Conservation (phyloP, 2,797 vertebrate species). For the Leptatherina wallacei region DNA sequence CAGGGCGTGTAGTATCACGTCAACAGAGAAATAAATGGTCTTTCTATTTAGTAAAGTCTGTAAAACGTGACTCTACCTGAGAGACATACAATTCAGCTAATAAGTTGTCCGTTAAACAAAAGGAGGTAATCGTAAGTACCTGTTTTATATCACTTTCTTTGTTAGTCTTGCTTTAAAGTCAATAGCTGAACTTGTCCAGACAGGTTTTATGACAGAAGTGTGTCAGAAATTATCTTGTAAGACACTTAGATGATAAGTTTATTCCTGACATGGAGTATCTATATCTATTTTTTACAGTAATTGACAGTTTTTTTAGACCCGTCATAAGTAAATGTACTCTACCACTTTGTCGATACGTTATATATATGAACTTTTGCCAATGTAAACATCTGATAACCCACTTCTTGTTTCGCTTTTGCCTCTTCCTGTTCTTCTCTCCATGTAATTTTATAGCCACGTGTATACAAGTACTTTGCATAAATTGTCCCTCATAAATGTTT, state of each 20-base stretch:
- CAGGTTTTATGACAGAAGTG: slow-evolving; percentile 6
- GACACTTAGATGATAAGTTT: not conserved
- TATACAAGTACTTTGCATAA: not conserved
- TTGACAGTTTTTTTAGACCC: not conserved
- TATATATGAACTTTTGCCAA: not conserved
- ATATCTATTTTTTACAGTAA: not conserved
- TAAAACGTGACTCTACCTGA: not conserved
- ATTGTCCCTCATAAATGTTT: not conserved
- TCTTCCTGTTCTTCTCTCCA: slow-evolving; percentile 4
- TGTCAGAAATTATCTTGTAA: not conserved
- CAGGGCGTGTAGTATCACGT: slow-evolving; percentile 42
- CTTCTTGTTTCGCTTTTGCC: not conserved
- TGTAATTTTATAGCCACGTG: not conserved
- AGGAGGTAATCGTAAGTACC: slow-evolving; percentile 45
- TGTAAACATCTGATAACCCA: not conserved
- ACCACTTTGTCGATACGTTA: not conserved
- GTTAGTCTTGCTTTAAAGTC: slow-evolving; percentile 37
- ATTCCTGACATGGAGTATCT: too few relatives aligned
- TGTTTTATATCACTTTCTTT: slow-evolving; percentile 54
- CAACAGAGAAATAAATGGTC: not conserved
- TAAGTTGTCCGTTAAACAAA: not conserved
- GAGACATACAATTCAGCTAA: not conserved
- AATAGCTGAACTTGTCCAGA: slow-evolving; percentile 15
- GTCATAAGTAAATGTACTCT: not conserved
- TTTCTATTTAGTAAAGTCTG: not conserved